phyloP scores from a whole-genome alignment of 2,888 invertebrate species.

The Drosophila atripex region DNA sequence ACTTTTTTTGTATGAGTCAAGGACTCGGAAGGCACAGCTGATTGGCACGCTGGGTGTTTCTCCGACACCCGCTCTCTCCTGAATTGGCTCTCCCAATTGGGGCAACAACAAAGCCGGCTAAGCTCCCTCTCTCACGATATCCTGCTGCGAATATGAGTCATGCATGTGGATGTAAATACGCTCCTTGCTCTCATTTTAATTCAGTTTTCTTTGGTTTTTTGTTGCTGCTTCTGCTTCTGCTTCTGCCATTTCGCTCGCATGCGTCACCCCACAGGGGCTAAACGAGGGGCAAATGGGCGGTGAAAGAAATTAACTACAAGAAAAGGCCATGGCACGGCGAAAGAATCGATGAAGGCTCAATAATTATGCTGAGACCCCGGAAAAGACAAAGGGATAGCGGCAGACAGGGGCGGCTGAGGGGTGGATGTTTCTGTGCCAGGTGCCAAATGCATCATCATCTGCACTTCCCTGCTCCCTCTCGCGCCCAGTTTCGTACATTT shows the following conservation, averaged over 20 bases:
- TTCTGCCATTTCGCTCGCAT: constrained; percentile 32
- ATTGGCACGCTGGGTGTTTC: constrained; percentile 20
- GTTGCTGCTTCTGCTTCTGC: constrained; percentile 8
- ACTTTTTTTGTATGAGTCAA: constrained; percentile 15
- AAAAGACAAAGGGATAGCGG: constrained; percentile 20
- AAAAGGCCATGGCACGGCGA: constrained; percentile 25
- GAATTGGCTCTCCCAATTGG: background rate
- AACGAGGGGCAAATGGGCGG: constrained; percentile 8
- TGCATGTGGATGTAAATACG: constrained; percentile 59
- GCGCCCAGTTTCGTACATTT: constrained; percentile 68
- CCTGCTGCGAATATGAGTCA: constrained; percentile 64
- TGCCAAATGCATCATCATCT: constrained; percentile 71
- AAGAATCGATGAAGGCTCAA: constrained; percentile 72
- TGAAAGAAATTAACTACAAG: constrained; percentile 41
- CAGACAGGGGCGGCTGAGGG: background rate
- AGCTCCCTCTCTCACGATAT: constrained; percentile 10
- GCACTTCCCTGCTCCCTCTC: constrained; percentile 3
- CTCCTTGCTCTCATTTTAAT: constrained; percentile 48
- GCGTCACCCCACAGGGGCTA: constrained; percentile 38
- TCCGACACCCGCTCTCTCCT: background rate
- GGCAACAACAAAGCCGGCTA: constrained; percentile 38
- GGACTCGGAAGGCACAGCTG: constrained; percentile 30
- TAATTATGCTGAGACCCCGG: constrained; percentile 66
- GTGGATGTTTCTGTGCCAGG: constrained; percentile 53
- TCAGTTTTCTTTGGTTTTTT: constrained; percentile 30